Evolutionary conservation across 2,797 vertebrate genomes (phyloP), one percentile per base, ranked within the genome.

Genomic region (Micropoecilia bifurca): DNA sequence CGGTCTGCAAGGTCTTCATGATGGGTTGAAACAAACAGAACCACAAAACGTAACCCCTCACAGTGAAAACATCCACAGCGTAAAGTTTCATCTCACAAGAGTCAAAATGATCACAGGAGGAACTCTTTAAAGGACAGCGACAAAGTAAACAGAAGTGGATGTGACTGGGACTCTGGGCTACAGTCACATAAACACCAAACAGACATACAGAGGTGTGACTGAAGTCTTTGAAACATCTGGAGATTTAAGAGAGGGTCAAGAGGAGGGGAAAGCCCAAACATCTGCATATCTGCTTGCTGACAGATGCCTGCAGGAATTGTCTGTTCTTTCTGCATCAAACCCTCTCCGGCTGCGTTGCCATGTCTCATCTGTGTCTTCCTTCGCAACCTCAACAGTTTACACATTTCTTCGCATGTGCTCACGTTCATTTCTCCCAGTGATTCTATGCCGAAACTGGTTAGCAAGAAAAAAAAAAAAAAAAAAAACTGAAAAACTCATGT

Each of bases 231-330:
- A 89, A 94, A 93, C 91, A 88, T 90, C 88, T 90, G 89, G 90
- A 88, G 83, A 93, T 90, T 90, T 87, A 30, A 50, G 50, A 53
- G 22, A 4, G 48, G 47, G 7, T 69, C 71, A 73, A 76, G 80
- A 63, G 47, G 7, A 69, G 73, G 73, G 77, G 80, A 63, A n/a
- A 33, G 59, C 55, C 88, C 71, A 90, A 87, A 83, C 46, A 90
- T 93, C 88, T 92, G 83, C 90, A 92, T 94, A 95, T 95, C 94
- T 95, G 88, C 87, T 84, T 88, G 87, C 81, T 95, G 95, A 94
- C 94, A 95, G 93, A 90, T 59, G 90, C 93, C 95, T 90, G 91
- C 87, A 91, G 94, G 91, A 82, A 89, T 87, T 94, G 94, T 95
- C 94, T 88, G 50, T 89, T 95, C 91, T 84, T 77, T 75, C 87